Conservation (phyloP, 2,888 invertebrate species). For the Orthosia cruda region DNA sequence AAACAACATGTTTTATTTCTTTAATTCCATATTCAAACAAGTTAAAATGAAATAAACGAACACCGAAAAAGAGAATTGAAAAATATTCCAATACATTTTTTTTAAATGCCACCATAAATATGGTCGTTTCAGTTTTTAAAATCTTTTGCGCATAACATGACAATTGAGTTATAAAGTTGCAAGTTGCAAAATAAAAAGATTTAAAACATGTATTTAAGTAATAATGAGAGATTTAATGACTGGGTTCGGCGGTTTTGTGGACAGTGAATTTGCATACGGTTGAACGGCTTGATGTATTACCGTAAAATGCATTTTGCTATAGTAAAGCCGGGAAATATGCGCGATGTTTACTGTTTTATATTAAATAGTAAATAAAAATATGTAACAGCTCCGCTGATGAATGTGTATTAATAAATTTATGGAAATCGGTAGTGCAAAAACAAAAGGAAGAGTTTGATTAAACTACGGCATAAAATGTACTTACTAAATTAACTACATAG, state of each 20-base stretch:
- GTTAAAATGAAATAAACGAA: slow-evolving; percentile 34
- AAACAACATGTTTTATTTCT: slow-evolving; percentile 57
- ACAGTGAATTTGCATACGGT: slow-evolving; percentile 64
- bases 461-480: not conserved
- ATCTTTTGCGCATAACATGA: slow-evolving; percentile 62
- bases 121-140: slow-evolving; percentile 25
- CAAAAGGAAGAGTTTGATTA: not conserved
- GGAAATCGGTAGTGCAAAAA: not conserved
- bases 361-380: slow-evolving; percentile 5
- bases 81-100: slow-evolving; percentile 24
- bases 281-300: slow-evolving; percentile 68
- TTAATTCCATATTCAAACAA: slow-evolving; percentile 51
- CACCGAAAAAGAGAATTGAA: slow-evolving; percentile 8
- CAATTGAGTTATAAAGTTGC: slow-evolving; percentile 76
- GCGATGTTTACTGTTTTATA: slow-evolving; percentile 1
- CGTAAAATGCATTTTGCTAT: slow-evolving; percentile 28
- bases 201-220: slow-evolving; percentile 71
- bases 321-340: slow-evolving; percentile 14
- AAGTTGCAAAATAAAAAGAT: slow-evolving; percentile 62
- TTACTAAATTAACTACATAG: not conserved
- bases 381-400: not conserved
- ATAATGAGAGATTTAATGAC: slow-evolving; percentile 75
- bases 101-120: slow-evolving; percentile 34
- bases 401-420: not conserved
- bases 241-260: slow-evolving; percentile 57